Conservation (phyloP, 2,113 vertebrate genomes). For the Parus major region DNA sequence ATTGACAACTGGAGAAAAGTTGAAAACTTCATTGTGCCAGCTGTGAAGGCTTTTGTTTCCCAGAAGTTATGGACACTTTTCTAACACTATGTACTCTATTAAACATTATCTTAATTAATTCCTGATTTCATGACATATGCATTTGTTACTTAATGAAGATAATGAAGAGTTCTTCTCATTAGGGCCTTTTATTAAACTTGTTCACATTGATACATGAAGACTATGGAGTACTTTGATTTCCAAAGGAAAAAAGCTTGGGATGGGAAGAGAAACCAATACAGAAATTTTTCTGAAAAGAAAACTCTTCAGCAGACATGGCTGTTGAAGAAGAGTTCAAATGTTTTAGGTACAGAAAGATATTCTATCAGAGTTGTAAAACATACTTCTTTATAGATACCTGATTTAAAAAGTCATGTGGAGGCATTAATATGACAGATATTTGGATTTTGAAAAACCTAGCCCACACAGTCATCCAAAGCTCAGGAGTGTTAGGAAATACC, state of each 20-base stretch:
- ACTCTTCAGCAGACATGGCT: background rate
- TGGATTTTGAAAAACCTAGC: background rate
- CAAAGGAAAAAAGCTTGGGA: background rate
- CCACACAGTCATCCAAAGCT: background rate
- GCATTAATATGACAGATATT: background rate
- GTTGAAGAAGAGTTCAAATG: background rate
- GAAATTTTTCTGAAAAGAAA: background rate
- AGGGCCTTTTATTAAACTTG: background rate
- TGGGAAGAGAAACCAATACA: background rate
- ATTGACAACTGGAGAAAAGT: background rate
- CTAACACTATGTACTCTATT: background rate
- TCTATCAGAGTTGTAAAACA: background rate
- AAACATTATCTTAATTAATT: background rate
- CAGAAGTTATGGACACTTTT: background rate
- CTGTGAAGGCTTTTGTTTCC: background rate
- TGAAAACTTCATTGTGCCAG: background rate
- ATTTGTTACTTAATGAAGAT: background rate
- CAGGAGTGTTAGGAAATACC: background rate
- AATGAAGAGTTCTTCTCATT: background rate
- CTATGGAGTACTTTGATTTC: background rate
- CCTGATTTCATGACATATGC: background rate
- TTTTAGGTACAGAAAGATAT: background rate
- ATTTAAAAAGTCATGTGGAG: background rate
- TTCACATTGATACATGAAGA: background rate
- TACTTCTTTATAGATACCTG: background rate